phyloP scores from a whole-genome alignment of 2,797 vertebrate species.

The Percopsis omiscomaycus region DNA sequence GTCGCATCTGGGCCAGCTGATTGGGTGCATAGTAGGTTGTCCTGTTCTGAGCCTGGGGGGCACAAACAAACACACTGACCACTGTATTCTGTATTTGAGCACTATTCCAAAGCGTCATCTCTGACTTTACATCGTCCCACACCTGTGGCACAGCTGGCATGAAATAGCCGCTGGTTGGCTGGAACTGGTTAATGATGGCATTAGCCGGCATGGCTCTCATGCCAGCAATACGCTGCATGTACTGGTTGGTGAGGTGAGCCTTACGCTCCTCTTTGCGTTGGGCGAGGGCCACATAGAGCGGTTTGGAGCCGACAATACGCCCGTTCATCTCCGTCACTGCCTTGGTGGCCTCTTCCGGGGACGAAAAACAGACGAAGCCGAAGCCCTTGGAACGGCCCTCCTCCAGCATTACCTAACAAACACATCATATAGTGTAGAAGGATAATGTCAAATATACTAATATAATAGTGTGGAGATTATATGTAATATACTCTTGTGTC shows the following conservation, averaged over 20 bases:
- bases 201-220: conserved; percentile 98
- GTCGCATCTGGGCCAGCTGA: conserved; percentile 95
- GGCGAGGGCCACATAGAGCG: conserved; percentile 93
- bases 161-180: conserved; percentile 95
- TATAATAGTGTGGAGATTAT: background rate
- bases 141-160: conserved; percentile 97
- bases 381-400: conserved; percentile 98
- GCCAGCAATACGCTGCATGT: conserved; percentile 98
- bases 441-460: no score
- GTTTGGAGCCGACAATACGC: conserved; percentile 98
- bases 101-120: background rate
- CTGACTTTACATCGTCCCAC: conserved; percentile 47
- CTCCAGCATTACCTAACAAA: conserved; percentile 92
- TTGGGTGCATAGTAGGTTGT: conserved; percentile 97
- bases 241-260: conserved; percentile 97
- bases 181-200: conserved; percentile 97
- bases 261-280: conserved; percentile 98
- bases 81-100: background rate
- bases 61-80: conserved; percentile 14
- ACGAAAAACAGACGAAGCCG: conserved; percentile 98
- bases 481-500: background rate
- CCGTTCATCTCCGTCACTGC: conserved; percentile 99
- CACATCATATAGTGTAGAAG: background rate
- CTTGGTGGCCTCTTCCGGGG: conserved; percentile 97
- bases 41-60: conserved; percentile 89